Percentiles rank a stretch among this genome's conserved stretches.
Evolutionary conservation across 2,797 vertebrate genomes (phyloP).

Genomic region (Pygocentrus nattereri): DNA sequence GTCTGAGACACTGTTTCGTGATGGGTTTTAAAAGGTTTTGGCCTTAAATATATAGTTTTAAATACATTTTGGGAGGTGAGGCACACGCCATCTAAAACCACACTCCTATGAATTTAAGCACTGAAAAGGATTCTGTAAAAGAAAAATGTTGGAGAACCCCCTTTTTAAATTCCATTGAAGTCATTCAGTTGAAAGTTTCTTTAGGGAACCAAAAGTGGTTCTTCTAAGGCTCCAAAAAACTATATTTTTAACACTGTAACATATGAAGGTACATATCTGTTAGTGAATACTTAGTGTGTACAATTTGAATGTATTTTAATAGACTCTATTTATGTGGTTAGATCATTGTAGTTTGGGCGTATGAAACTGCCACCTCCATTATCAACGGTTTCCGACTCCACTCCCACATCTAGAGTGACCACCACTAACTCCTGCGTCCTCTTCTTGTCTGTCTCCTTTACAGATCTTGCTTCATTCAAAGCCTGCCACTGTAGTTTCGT

Average conservation of each 20-base stretch:
- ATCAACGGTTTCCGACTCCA: slow-evolving; percentile 10
- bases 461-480: background rate
- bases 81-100: too few species aligned
- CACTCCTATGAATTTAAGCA: too few species aligned
- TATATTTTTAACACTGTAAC: too few species aligned
- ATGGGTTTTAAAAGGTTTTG: too few species aligned
- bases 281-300: too few species aligned
- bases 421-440: background rate
- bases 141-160: background rate
- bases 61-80: too few species aligned
- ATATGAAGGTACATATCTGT: too few species aligned
- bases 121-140: too few species aligned
- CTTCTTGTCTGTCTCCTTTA: background rate
- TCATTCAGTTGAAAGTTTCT: too few species aligned
- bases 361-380: background rate
- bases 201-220: too few species aligned
- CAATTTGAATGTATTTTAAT: background rate
- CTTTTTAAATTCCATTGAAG: background rate
- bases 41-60: too few species aligned
- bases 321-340: background rate
- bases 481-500: slow-evolving; percentile 26
- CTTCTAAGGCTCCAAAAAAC: background rate
- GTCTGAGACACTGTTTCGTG: too few species aligned
- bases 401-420: slow-evolving; percentile 27
- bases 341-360: slow-evolving; percentile 17